Conservation (phyloP, 2,888 invertebrate genomes). For the Orthosia incerta region DNA sequence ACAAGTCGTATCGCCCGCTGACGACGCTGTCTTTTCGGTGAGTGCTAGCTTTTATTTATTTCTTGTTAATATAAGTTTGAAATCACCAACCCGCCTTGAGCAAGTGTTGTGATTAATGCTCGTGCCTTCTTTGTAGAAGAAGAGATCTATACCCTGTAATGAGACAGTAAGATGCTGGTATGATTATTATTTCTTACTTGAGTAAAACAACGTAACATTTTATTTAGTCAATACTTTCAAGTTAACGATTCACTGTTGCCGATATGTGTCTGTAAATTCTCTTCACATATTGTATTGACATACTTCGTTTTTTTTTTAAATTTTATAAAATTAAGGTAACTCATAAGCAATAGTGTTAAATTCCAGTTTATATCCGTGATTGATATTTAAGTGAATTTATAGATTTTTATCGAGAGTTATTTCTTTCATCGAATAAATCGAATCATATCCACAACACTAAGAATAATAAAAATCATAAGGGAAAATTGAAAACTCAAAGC, state of each 20-base stretch:
- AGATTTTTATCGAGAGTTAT: not conserved
- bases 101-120: too few relatives aligned
- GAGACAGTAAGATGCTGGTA: too few relatives aligned
- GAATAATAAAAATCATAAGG: not conserved
- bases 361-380: not conserved
- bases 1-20: conserved; percentile 96
- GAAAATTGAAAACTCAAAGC: not conserved
- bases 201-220: too few relatives aligned
- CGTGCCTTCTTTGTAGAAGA: too few relatives aligned
- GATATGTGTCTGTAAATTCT: too few relatives aligned
- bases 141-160: too few relatives aligned
- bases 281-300: not conserved
- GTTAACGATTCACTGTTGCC: too few relatives aligned
- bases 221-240: too few relatives aligned
- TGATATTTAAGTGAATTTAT: not conserved
- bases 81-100: too few relatives aligned
- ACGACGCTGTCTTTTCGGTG: conserved; percentile 96
- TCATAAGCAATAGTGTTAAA: not conserved
- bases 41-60: conserved; percentile 76
- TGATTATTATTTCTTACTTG: not conserved
- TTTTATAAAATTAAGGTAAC: not conserved
- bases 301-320: not conserved
- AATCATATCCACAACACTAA: too few relatives aligned
- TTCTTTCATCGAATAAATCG: not conserved
- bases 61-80: not conserved